Base-by-base conservation (phyloP, 2,797 vertebrate genomes). In the Sus cebifrons region DNA sequence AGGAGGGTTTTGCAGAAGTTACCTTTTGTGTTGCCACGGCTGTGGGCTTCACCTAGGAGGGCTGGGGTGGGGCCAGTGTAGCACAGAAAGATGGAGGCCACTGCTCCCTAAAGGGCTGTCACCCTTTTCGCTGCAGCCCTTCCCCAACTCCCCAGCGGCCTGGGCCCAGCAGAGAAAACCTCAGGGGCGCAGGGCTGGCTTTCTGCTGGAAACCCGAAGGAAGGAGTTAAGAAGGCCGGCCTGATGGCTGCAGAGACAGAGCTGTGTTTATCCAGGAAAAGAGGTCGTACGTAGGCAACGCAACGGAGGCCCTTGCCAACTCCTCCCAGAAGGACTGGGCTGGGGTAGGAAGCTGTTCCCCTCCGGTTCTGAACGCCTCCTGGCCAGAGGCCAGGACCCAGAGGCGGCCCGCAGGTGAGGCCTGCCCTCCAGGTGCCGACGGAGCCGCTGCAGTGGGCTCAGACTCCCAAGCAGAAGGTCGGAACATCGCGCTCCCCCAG, bases 231-330 rank as follows among this genome's bases (percentile, higher is more conserved):
- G 92, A 81, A 96, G 89, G 77, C 77, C 11, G 1, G 86, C 58
- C 79, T 87, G 95, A 96, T 81, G 84, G 75, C 84, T 27, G 1
- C 56, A 21, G 89, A 97, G 89, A 98, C 96, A 94, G 95, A 92
- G 60, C 82, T 93, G 91, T 98, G 96, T 98, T 98, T 98, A 95
- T 97, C 85, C 97, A 97, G 96, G 97, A 97, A 98, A 97, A 96
- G 65, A 96, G 96, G 89, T 96, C 85, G 13, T 67, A 81, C 73
- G 84, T 96, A 95, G 93, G 86, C 96, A 83, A 29, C 65, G 1
- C 96, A 83, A 29, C 65, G 1, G 82, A 75, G 96, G 93, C 81
- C 96, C 83, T 95, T 93, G 98, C 96, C 96, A 96, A 93, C 96
- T 97, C 97, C 97, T 98, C 98, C 98, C 98, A 58, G 94, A 93